phyloP scores from a whole-genome alignment of 2,113 vertebrate genomes.

The Macaca fascicularis region DNA sequence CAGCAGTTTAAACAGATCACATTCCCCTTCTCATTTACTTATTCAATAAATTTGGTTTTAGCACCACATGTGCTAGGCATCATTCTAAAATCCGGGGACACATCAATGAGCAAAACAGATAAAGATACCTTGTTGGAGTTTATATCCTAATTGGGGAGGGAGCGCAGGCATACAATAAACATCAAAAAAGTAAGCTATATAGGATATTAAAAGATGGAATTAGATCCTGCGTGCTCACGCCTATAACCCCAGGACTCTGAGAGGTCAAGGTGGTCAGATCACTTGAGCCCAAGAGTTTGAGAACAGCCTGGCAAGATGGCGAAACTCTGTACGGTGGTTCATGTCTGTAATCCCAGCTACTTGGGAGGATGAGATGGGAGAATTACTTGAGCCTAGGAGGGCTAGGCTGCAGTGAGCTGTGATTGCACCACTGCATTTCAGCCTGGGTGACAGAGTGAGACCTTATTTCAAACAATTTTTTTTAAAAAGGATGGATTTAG shows the following conservation, averaged over 20 bases:
- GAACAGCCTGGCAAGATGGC: no score
- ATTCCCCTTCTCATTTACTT: neutral
- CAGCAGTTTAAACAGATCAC: neutral
- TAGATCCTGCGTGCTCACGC: neutral
- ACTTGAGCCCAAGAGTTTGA: no score
- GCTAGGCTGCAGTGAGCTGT: no score
- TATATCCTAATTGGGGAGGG: neutral
- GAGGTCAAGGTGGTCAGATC: no score
- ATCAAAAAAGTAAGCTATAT: neutral
- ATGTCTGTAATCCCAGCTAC: no score
- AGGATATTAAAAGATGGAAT: neutral
- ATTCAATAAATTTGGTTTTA: neutral
- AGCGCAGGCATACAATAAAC: neutral
- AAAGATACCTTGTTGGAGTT: neutral
- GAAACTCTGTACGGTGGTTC: no score
- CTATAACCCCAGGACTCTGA: no score
- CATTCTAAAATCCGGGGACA: neutral
- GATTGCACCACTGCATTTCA: no score
- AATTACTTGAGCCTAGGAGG: no score
- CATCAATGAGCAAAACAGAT: neutral
- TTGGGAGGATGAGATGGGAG: no score
- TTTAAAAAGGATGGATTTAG: neutral
- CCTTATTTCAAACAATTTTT: no score
- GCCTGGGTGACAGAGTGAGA: no score
- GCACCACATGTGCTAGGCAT: neutral